phyloP scores from a whole-genome alignment of 2,888 invertebrate species.

The Abrostola triplasia region DNA sequence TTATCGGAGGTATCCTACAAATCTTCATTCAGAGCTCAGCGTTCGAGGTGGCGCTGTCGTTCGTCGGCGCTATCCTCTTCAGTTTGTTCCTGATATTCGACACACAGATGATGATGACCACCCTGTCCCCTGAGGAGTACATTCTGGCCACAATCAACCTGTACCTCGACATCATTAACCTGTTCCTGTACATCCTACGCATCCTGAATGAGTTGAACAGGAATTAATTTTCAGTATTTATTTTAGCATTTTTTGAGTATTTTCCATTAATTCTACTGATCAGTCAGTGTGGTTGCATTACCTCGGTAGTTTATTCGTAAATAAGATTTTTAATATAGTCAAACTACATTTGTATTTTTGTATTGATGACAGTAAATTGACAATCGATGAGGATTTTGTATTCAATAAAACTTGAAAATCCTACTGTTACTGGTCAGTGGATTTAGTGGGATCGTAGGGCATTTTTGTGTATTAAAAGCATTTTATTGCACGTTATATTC shows the following conservation, averaged over 20 bases:
- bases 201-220: conserved; percentile 90
- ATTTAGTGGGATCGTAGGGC: background rate
- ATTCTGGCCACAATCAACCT: conserved; percentile 95
- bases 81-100: conserved; percentile 95
- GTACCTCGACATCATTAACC: conserved; percentile 95
- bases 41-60: conserved; percentile 91
- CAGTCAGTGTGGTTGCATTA: background rate
- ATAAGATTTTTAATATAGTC: background rate
- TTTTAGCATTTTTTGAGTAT: conserved; percentile 15
- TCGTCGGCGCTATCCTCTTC: conserved; percentile 93
- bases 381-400: too few relatives aligned
- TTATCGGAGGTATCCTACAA: conserved; percentile 92
- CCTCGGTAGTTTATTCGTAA: background rate
- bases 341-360: too few relatives aligned
- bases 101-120: conserved; percentile 94
- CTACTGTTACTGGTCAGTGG: background rate
- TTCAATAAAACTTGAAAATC: too few relatives aligned
- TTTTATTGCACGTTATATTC: conserved; percentile 50
- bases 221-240: conserved; percentile 70
- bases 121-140: conserved; percentile 95
- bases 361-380: too few relatives aligned
- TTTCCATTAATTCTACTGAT: background rate
- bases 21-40: conserved; percentile 92
- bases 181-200: conserved; percentile 94
- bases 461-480: conserved; percentile 46